Base-by-base conservation (phyloP, 2,113 vertebrate genomes). In the Alethe castanea region DNA sequence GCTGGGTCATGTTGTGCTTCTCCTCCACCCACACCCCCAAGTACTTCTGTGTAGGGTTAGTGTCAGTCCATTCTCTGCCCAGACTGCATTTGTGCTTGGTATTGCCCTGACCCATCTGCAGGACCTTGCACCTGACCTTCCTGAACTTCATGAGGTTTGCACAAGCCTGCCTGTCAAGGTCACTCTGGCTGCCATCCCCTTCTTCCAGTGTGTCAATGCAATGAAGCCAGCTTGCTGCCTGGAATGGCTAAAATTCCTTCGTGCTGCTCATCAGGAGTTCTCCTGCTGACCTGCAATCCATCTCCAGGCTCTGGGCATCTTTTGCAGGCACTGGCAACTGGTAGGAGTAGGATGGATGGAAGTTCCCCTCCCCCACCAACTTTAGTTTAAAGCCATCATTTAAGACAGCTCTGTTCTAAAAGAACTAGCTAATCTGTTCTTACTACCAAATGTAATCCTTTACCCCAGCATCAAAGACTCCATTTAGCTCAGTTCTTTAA, bases 381-480 rank as follows among this genome's bases (percentile, higher is more conserved):
- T 62, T 81, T 11, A 74, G 23, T n/a, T 56, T 83, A 77, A 83
- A 45, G 44, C 44, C 71, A 48, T 62, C 72, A 36, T 95, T 87
- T 80, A 90, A 93, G 84, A 66, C 44, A 67, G 62, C 40, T 88
- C 89, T 88, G 36, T 89, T 88, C 77, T 42, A 77, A 73, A 86
- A 88, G 40, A 83, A 24, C 28, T 56, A 86, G 60, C 76, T 72
- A 82, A 93, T 90, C 50, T 62, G 90, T 87, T 94, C 93, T 92
- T 74, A 91, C 36, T 89, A 96, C 80, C 84, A 93, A 92, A 84
- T 42, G 11, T 74, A 86, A 97, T 95, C 92, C 81, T 85, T 90
- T 87, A 59, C 72, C 53, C n/a, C 48, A 50, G 64, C 76, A 47
- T 54, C 74, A 90, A 74, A 90, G 35, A 87, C 40, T 79, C 45